A percentile compares a stretch with the other conserved stretches of the same genome.
phyloP scores from a whole-genome alignment of 2,797 vertebrate species.

The Hoplostethus mediterraneus region DNA sequence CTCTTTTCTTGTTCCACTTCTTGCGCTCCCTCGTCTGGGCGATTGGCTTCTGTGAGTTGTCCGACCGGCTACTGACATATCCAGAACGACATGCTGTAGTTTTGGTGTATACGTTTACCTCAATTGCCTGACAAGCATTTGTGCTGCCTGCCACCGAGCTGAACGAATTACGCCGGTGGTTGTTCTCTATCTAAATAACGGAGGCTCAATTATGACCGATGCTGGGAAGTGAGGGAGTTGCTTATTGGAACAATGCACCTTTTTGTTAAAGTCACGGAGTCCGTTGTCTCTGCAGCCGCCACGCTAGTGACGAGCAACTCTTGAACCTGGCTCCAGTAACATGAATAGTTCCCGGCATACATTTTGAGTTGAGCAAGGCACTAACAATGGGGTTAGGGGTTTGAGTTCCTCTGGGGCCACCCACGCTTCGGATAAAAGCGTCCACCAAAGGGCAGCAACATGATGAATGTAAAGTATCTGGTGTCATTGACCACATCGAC shows the following conservation, averaged over 20 bases:
- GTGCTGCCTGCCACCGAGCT: slow-evolving; percentile 51
- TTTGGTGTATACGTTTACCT: slow-evolving; percentile 75
- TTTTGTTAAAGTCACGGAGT: slow-evolving; percentile 33
- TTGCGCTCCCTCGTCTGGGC: slow-evolving; percentile 25
- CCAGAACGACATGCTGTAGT: slow-evolving; percentile 74
- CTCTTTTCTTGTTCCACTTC: slow-evolving; percentile 22
- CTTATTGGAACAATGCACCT: slow-evolving; percentile 39
- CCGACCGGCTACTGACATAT: slow-evolving; percentile 40
- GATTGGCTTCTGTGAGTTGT: slow-evolving; percentile 51
- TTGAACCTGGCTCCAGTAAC: too few species aligned
- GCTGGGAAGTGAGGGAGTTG: slow-evolving; percentile 67
- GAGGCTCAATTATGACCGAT: slow-evolving; percentile 44
- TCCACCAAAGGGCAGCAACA: too few species aligned
- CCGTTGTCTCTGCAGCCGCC: neutral
- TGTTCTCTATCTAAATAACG: slow-evolving; percentile 66
- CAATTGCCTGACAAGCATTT: slow-evolving; percentile 78
- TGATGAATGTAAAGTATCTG: too few species aligned
- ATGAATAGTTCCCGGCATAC: too few species aligned
- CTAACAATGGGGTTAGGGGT: too few species aligned
- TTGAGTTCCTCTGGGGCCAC: too few species aligned
- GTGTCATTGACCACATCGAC: too few species aligned
- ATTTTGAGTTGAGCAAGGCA: too few species aligned
- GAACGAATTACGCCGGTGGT: slow-evolving; percentile 54
- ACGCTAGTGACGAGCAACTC: too few species aligned
- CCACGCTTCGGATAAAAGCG: too few species aligned